Base-by-base conservation (phyloP, 2,888 invertebrate species). In the Pammene aurita region DNA sequence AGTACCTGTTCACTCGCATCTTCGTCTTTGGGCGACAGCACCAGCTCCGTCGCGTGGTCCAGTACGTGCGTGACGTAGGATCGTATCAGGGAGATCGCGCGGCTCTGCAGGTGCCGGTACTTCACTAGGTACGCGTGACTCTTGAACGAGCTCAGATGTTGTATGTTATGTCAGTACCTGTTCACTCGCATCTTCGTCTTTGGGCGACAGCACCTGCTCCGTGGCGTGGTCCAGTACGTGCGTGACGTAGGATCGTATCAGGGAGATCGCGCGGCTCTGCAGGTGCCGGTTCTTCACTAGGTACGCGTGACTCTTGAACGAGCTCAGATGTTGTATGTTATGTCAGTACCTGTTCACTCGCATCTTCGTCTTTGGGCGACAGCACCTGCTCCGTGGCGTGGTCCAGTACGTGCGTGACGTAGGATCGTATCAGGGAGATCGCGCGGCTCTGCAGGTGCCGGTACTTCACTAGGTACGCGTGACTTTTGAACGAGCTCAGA, bases 231-330 rank as follows among this genome's bases (percentile, higher is more conserved):
- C 94, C 66, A 98, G 90, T 2, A 97, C 94, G 76, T 95, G 94
- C 64, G 94, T 95, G 0, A 98, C 95, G 85, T 97, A 97, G 35
- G 95, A 94, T 71, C 96, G 95, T 57, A 98, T 95, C 66, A 97
- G 92, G 0, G 95, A 94, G 42, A 98, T 94, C 0, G 97, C 97
- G 71, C 96, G 95, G 5, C 95, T 95, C 75, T 98, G 94, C 70
- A 98, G 95, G 79, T 98, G 97, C 62, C 96, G 95, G 83, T 97
- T 98, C 81, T 97, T 96, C 0, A 96, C 95, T 74, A 96, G 92
- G 83, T 97, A 99, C 0, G 95, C 93, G 69, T 95, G 98, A 95
- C 84, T 99, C 84, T 97, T 98, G 87, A 96, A 98, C 70, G 95
- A 95, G 16, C 94, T 94, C 96, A 97, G 89, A 4, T n/a, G n/a